Evolutionary conservation across 2,797 vertebrate genomes (phyloP).

Genomic region (Knipowitschia caucasica): DNA sequence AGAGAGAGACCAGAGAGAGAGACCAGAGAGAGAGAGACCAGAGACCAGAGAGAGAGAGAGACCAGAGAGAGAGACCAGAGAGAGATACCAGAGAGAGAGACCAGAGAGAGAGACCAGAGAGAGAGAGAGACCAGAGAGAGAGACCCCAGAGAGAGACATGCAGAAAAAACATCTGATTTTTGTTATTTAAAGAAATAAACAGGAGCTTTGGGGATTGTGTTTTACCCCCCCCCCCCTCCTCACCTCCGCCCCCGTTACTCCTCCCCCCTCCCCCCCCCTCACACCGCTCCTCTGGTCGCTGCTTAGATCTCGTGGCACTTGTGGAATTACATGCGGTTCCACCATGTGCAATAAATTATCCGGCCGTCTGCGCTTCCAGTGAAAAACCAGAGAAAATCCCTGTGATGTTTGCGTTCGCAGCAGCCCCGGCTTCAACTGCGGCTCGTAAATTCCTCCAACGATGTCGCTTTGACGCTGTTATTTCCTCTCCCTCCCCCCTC

Average conservation of each 20-base stretch:
- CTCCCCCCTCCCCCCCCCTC: no score
- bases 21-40: no score
- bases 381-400: conserved; percentile 75
- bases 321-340: conserved; percentile 72
- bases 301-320: conserved; percentile 71
- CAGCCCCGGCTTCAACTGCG: conserved; percentile 76
- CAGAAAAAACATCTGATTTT: background rate
- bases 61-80: no score
- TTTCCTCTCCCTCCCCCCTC: conserved; percentile 66
- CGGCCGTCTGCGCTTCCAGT: conserved; percentile 65
- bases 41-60: no score
- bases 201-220: background rate
- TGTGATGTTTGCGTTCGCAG: conserved; percentile 77
- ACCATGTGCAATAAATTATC: conserved; percentile 79
- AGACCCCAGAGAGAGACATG: no score
- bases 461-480: conserved; percentile 74
- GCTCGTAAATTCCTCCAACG: conserved; percentile 79
- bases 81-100: no score
- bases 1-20: no score
- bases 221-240: background rate
- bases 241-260: no score
- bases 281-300: background rate
- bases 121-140: no score
- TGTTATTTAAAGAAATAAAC: background rate
- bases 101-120: no score